A percentile compares a stretch with the other conserved stretches of the same genome.
Conservation (phyloP, 2,888 invertebrate genomes). For the Xestia ashworthii region DNA sequence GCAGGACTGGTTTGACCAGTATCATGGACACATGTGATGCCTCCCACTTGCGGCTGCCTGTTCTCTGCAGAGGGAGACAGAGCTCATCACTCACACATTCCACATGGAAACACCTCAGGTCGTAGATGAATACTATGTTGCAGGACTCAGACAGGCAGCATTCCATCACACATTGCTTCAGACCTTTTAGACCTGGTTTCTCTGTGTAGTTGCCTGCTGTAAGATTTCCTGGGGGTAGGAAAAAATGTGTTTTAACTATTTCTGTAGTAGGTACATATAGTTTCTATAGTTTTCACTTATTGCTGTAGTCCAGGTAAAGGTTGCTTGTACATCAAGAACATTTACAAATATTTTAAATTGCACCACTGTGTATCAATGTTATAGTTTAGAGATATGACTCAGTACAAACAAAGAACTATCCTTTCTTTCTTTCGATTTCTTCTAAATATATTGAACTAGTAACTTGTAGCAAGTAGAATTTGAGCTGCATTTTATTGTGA, state of each 20-base stretch:
- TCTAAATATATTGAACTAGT: not conserved
- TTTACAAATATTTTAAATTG: not conserved
- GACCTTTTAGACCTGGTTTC: slow-evolving; percentile 86
- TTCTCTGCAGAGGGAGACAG: slow-evolving; percentile 92
- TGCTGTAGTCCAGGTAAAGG: not conserved
- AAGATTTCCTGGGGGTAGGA: slow-evolving; percentile 82
- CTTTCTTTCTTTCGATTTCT: not conserved
- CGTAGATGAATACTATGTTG: slow-evolving; percentile 95
- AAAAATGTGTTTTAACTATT: not conserved
- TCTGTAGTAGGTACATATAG: not conserved
- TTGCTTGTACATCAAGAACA: not conserved
- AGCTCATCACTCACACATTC: slow-evolving; percentile 93
- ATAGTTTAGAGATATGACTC: not conserved
- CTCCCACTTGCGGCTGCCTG: slow-evolving; percentile 87
- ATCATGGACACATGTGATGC: slow-evolving; percentile 94
- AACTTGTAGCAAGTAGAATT: not conserved
- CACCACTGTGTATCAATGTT: not conserved
- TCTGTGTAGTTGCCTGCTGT: slow-evolving; percentile 92
- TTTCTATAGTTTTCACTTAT: not conserved
- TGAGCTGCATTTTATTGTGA: not conserved
- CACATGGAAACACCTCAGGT: slow-evolving; percentile 94
- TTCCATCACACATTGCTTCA: slow-evolving; percentile 92
- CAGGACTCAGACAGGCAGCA: slow-evolving; percentile 93
- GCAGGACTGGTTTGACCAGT: slow-evolving; percentile 93
- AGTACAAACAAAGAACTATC: not conserved